phyloP scores from a whole-genome alignment of 23 tunicate genomes.

The Halocynthia roretzi region DNA sequence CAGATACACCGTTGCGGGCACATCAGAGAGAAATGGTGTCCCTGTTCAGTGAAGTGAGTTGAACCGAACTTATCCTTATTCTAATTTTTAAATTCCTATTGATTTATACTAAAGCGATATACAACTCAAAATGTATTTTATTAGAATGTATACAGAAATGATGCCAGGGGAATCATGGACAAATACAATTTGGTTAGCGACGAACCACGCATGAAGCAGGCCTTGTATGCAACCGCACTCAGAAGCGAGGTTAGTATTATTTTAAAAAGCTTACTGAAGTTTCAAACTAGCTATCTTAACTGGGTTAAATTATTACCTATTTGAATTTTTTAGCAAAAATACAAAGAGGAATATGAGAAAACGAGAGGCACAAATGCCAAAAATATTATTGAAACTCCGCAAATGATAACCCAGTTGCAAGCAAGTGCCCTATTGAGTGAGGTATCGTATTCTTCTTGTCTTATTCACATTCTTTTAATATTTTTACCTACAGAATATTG shows the following conservation, averaged over 20 bases:
- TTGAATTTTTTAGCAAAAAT: constrained; percentile 22
- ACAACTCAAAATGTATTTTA: background rate
- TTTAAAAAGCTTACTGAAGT: background rate
- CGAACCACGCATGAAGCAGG: constrained; percentile 74
- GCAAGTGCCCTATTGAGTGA: constrained; percentile 48
- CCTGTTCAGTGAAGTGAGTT: constrained; percentile 60
- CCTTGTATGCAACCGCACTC: constrained; percentile 57
- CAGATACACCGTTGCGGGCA: constrained; percentile 70
- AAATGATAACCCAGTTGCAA: constrained; percentile 45
- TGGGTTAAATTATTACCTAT: background rate
- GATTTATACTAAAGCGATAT: background rate
- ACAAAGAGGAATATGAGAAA: constrained; percentile 64
- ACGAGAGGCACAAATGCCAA: constrained; percentile 39
- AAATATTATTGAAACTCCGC: constrained; percentile 70
- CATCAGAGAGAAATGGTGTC: constrained; percentile 64
- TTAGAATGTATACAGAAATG: constrained; percentile 54
- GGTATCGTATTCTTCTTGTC: constrained; percentile 30
- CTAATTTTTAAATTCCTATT: background rate
- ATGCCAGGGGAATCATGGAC: constrained; percentile 61
- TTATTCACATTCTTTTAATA: background rate
- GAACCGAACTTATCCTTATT: background rate
- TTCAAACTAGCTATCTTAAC: background rate
- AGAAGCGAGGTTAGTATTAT: constrained; percentile 69
- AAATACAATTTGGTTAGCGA: constrained; percentile 76
- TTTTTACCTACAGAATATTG: background rate